These are phyloP conservation scores for Melanaphis sacchari DNA, from an alignment of 1,140 invertebrate genomes.

Conservation along the genomic window DNA sequence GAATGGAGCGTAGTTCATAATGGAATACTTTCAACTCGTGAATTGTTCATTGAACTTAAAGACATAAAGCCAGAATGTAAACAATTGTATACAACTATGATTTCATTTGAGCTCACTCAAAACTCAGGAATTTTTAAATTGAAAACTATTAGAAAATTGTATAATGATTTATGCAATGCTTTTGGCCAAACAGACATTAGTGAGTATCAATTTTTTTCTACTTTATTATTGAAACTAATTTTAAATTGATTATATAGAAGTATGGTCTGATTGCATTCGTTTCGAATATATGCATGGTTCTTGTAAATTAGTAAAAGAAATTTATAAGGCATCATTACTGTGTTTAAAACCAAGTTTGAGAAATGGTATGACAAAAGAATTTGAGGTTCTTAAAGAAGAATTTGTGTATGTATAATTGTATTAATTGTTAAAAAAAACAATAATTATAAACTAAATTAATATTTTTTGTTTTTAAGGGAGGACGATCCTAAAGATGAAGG, in stretches of 20 bases:
- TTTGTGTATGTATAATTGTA: background rate
- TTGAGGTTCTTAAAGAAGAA: background rate
- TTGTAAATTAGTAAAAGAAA: background rate
- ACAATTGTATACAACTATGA: background rate
- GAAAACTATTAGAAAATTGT: constrained; percentile 29
- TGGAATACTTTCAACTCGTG: background rate
- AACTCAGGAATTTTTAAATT: background rate
- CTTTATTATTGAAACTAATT: background rate
- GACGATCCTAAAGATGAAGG: background rate
- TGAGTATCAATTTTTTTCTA: background rate
- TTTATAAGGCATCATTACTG: constrained; percentile 25
- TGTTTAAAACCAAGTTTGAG: background rate
- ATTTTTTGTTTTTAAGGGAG: background rate
- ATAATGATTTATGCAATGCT: constrained; percentile 27
- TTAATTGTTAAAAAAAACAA: no score
- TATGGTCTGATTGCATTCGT: constrained; percentile 20
- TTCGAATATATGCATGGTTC: background rate
- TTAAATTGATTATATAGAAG: background rate
- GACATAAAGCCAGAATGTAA: background rate
- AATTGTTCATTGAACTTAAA: constrained; percentile 2
- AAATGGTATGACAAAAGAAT: background rate
- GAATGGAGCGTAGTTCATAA: constrained; percentile 31
- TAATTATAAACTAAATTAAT: background rate
- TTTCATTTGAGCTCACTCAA: background rate
- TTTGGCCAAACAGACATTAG: constrained; percentile 17